Evolutionary conservation across 2,888 invertebrate species (phyloP), one percentile per base, ranked within the genome.

Genomic region (Euclidia mi): DNA sequence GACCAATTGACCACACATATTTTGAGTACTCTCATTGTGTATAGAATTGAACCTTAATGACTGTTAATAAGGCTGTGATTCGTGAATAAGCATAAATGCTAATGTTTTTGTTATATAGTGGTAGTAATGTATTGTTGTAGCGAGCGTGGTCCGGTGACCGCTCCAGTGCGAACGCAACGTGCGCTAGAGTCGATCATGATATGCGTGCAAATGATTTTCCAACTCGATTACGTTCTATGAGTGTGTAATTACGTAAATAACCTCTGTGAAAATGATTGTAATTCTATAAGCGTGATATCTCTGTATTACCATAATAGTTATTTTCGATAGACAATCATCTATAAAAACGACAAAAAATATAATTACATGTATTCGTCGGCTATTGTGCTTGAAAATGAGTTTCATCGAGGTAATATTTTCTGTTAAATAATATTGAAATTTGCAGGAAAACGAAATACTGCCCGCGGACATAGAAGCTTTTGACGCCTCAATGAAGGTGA

Each of bases 401-500:
- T 69, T 43, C 50, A 69, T 32, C 29, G 67, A 65, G 75, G 73
- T 74, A 72, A 69, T 38, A 20, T 58, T 48, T 41, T 45, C 29
- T 46, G 47, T 38, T 51, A 59, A 53, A 58, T 68, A 65, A 58
- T 65, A 64, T 87, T 82, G 62, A 72, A 77, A 70, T 87, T 94
- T 94, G 62, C 94, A 94, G 94, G 94, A 94, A 67, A 90, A 86
- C 81, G 86, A 90, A 66, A 90, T 92, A 68, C 85, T 75, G 51
- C 87, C 87, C 47, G 83, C 77, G 61, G 92, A 94, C 78, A 89
- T 94, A 82, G 91, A 94, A 67, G 92, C 92, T 59, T 94, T 94
- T 80, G 94, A 94, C 80, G 90, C 93, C 48, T 94, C 91, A 55
- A 94, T 94, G 69, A 94, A 94, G 94, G 94, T 94, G 93, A 93